Conservation (phyloP, 37 sponge, comb jelly and placozoan genomes). For the Cliona cf. orientalis region DNA sequence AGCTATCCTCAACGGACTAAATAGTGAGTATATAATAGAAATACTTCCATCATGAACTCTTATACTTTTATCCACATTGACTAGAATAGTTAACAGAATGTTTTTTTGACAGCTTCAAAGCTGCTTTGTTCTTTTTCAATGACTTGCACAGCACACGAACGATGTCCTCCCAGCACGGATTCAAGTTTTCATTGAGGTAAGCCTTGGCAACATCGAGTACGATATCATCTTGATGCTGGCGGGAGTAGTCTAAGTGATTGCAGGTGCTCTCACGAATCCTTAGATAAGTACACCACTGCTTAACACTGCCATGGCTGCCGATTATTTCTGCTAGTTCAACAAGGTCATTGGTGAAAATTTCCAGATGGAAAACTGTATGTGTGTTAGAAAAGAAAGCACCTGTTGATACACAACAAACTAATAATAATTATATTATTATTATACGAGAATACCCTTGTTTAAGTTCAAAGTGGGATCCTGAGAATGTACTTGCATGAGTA, state of each 20-base stretch:
- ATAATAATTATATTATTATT: no score
- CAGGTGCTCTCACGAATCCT: neutral
- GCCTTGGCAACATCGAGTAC: no score
- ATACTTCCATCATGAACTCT: no score
- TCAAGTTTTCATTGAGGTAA: neutral
- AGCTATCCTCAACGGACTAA: neutral
- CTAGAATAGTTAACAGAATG: neutral
- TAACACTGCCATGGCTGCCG: neutral
- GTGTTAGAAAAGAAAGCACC: no score
- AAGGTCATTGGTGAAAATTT: no score
- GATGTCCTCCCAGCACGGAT: conserved; percentile 3
- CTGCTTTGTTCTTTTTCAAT: neutral
- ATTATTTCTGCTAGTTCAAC: no score
- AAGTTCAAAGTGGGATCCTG: no score
- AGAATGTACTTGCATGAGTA: no score
- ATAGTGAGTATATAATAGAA: neutral
- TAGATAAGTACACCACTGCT: neutral
- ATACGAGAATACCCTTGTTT: no score
- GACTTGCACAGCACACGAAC: neutral
- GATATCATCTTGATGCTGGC: no score
- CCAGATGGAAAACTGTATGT: no score
- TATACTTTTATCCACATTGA: neutral
- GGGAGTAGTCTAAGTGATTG: neutral
- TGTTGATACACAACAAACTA: no score
- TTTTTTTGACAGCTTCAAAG: neutral